Percentiles rank a stretch among this genome's conserved stretches.
Evolutionary conservation across 2,888 invertebrate genomes (phyloP).

Genomic region (Orchesella flavescens): DNA sequence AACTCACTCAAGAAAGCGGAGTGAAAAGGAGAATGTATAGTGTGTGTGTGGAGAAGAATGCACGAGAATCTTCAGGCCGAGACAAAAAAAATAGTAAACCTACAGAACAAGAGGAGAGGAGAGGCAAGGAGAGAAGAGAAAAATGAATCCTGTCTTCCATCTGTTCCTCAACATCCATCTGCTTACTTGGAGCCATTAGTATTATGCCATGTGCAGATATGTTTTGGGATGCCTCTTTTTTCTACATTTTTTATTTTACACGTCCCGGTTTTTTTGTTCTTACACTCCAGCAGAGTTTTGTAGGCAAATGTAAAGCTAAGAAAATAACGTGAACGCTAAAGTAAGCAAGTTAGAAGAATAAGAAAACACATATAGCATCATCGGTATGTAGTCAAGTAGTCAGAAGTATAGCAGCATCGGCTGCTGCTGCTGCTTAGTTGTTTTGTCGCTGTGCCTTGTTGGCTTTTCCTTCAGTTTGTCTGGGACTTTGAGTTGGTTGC

Average conservation of each 20-base stretch:
- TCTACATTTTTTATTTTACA: slow-evolving; percentile 15
- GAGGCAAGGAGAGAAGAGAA: slow-evolving; percentile 47
- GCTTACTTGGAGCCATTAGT: slow-evolving; percentile 65
- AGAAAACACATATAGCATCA: too few species aligned
- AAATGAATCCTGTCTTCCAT: slow-evolving; percentile 68
- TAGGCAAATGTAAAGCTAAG: not conserved
- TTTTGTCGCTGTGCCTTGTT: too few species aligned
- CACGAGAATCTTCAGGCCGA: too few species aligned
- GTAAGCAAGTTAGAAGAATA: not conserved
- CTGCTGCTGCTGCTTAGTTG: too few species aligned
- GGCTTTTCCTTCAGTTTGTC: too few species aligned
- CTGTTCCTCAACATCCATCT: slow-evolving; percentile 67
- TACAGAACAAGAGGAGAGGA: too few species aligned
- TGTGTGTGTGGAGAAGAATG: too few species aligned
- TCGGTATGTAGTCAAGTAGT: too few species aligned
- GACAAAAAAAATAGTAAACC: too few species aligned
- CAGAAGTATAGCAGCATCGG: too few species aligned
- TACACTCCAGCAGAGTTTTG: not conserved
- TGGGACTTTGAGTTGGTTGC: too few species aligned
- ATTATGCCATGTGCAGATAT: slow-evolving; percentile 54
- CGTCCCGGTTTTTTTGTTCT: slow-evolving; percentile 19
- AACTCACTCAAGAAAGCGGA: not conserved
- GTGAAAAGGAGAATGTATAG: not conserved
- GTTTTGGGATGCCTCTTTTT: slow-evolving; percentile 14
- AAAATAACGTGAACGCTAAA: not conserved